Base-by-base conservation (phyloP, 2,888 invertebrate species). In the Nesidiocoris tenuis region DNA sequence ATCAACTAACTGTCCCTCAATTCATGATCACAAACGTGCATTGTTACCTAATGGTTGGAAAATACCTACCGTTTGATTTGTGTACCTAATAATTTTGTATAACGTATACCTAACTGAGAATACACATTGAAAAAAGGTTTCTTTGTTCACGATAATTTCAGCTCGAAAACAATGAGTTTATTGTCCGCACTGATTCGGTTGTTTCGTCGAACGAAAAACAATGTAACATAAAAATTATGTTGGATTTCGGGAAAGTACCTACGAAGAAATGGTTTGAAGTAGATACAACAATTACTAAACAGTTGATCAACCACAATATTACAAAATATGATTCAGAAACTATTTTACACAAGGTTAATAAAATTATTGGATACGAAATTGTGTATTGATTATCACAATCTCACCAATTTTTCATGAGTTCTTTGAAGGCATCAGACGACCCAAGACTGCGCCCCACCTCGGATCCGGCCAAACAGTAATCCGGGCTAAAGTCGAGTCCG, bases 1-100 rank as follows among this genome's bases (percentile, higher is more conserved):
- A 75, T 76, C 56, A 75, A 72, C 74, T 74, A 67, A 77, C 70
- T 77, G 75, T 77, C 77, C 77, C 77, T 75, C 74, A 76, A 77
- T 68, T 77, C 76, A 76, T 76, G 74, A 74, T 72, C 72, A 25
- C 76, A 72, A 59, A 77, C 61, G 72, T 61, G 72, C 61, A 72
- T 72, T 72, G 61, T 64, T 77, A 39, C 39, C 39, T 39, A 61
- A 74, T 25, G 75, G 57, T 71, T 25, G 56, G 55, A 72, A 72
- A 74, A 61, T 65, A 19, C 17, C 19, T 25, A 55, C 65, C 61
- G 63, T 74, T 64, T 74, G 19, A 65, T 74, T 65, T 74, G 65
- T 65, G 64, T 74, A 64, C 19, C 19, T 64, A 21, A 57, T 59
- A n/a, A n/a, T 74, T 74, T 65, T 65, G 74, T 66, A 64, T 57